A percentile compares a stretch with the other conserved stretches of the same genome.
phyloP scores from a whole-genome alignment of 1,140 invertebrate species.

The Apolygus lucorum region DNA sequence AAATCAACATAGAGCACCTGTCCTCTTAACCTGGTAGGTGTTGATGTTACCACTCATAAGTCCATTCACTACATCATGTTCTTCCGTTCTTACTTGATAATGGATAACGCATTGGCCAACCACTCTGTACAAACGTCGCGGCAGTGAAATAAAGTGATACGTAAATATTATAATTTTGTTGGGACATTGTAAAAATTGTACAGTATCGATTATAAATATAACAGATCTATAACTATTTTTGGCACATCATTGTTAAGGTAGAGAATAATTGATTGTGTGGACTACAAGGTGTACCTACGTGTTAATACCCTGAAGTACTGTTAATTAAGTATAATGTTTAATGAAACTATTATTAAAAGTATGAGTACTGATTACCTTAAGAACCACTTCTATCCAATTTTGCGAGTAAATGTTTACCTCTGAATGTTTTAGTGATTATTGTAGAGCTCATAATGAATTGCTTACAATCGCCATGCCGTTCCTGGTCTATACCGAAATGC shows the following conservation, averaged over 20 bases:
- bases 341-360: not conserved
- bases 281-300: not conserved
- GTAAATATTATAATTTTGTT: not conserved
- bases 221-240: not conserved
- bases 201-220: not conserved
- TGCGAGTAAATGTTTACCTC: not conserved
- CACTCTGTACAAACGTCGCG: no score
- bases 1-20: no score
- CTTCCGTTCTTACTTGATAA: no score
- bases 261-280: not conserved
- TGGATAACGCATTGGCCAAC: no score
- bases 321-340: not conserved
- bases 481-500: no score
- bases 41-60: no score
- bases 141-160: not conserved
- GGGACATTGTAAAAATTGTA: not conserved
- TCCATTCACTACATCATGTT: no score
- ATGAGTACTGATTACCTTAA: not conserved
- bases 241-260: not conserved
- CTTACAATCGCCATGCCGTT: no score
- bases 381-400: not conserved
- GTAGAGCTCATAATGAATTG: no score
- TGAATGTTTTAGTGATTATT: not conserved
- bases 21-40: no score
- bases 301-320: not conserved